These are phyloP conservation scores for Dendroctonus valens DNA, from an alignment of 1,140 invertebrate species.

Conservation along the genomic window DNA sequence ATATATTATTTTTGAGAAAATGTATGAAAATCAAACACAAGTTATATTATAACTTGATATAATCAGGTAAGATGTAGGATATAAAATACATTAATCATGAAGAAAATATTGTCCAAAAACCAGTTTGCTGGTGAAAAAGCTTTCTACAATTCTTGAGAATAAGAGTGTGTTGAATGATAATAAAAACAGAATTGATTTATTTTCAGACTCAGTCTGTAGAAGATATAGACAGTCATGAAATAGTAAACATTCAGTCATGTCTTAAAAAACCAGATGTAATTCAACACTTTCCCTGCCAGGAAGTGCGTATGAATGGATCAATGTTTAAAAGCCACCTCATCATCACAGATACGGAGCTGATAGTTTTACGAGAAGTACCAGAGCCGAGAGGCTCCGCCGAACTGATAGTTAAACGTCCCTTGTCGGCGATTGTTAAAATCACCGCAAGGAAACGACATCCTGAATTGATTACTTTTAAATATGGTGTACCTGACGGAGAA, in stretches of 20 bases:
- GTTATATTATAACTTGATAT: too few relatives aligned
- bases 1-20: too few relatives aligned
- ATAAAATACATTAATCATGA: too few relatives aligned
- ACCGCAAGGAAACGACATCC: constrained; percentile 92
- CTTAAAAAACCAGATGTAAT: constrained; percentile 82
- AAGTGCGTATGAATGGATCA: constrained; percentile 84
- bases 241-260: constrained; percentile 72
- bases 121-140: too few relatives aligned
- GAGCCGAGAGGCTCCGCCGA: constrained; percentile 74
- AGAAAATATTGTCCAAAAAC: too few relatives aligned
- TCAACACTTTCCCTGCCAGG: constrained; percentile 85
- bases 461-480: constrained; percentile 95
- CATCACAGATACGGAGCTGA: constrained; percentile 84
- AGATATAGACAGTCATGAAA: constrained; percentile 65
- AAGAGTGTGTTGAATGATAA: background rate
- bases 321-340: constrained; percentile 84
- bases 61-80: too few relatives aligned
- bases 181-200: background rate
- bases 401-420: constrained; percentile 78
- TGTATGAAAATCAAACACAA: too few relatives aligned
- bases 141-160: too few relatives aligned
- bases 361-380: constrained; percentile 80
- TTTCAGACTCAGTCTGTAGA: constrained; percentile 40
- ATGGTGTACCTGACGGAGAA: constrained; percentile 75
- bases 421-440: constrained; percentile 92